Conservation (phyloP, 2,113 vertebrate genomes). For the Dromas ardeola region DNA sequence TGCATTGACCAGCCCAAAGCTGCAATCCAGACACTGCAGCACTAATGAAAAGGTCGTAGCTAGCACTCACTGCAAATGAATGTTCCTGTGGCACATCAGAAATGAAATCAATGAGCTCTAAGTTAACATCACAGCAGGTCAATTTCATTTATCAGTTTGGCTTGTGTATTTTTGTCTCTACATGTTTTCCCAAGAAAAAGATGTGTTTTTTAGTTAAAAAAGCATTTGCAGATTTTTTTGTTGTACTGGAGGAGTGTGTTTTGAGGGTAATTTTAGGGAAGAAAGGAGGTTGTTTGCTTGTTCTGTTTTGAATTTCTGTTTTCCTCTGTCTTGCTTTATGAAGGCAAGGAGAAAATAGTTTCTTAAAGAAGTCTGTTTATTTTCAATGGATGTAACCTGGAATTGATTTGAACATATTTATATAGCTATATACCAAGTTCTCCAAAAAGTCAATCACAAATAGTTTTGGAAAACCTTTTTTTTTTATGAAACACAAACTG, state of each 20-base stretch:
- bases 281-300: background rate
- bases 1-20: background rate
- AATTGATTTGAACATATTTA: background rate
- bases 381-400: background rate
- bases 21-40: background rate
- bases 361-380: background rate
- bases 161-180: background rate
- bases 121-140: background rate
- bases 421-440: background rate
- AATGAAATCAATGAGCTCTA: background rate
- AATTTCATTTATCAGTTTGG: background rate
- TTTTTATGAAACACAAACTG: background rate
- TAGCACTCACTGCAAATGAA: background rate
- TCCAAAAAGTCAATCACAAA: background rate
- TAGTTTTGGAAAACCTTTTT: background rate
- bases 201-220: background rate
- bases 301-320: background rate
- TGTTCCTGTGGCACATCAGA: background rate
- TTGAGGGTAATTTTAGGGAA: background rate
- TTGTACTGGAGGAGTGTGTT: background rate
- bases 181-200: background rate
- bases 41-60: background rate
- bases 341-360: background rate
- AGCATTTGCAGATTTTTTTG: background rate
- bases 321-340: background rate